Evolutionary conservation across 2,797 vertebrate species (phyloP).

Genomic region (Melanotaenia nigrans): DNA sequence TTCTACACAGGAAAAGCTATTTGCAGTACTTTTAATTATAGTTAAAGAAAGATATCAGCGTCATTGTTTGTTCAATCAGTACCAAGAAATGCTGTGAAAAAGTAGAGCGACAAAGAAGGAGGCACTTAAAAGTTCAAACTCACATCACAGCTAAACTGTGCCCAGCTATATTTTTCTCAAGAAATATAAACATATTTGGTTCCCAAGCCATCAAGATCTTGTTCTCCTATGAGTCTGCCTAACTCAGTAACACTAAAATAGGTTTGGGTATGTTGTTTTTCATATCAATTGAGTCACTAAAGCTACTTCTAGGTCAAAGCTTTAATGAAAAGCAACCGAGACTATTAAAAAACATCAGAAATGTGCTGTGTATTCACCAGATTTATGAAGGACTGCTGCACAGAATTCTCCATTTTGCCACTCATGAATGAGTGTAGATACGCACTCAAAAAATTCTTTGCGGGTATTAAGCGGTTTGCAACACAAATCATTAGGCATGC

Average conservation of each 20-base stretch:
- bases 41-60: neutral
- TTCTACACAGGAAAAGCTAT: conserved; percentile 25
- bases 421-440: neutral
- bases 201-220: neutral
- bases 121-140: neutral
- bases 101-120: conserved; percentile 15
- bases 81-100: conserved; percentile 33
- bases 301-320: neutral
- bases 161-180: neutral
- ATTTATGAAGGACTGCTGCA: too few species aligned
- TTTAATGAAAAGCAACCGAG: neutral
- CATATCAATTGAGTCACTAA: neutral
- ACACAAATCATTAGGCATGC: neutral
- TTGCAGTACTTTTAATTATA: conserved; percentile 6
- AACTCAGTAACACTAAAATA: neutral
- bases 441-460: neutral
- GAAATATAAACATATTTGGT: neutral
- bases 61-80: conserved; percentile 65
- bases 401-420: neutral
- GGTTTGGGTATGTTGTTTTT: neutral
- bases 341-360: too few species aligned
- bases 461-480: too few species aligned
- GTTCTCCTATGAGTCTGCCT: neutral
- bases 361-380: too few species aligned
- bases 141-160: neutral